Base-by-base conservation (phyloP, 2,888 invertebrate species). In the Acanthopleura granulata region DNA sequence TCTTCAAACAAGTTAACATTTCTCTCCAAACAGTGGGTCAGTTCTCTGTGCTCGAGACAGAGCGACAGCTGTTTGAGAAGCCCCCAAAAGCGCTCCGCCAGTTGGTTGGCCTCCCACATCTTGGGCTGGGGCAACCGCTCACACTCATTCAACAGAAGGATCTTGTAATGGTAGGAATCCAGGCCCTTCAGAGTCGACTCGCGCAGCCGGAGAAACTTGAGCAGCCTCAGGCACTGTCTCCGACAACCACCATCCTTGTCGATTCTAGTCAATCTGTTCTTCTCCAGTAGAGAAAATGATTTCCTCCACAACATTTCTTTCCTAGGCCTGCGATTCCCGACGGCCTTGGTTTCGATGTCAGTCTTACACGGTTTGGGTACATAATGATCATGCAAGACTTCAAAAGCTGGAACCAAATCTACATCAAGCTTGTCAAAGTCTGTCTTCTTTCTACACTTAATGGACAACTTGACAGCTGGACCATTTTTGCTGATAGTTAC, bases 61-160 rank as follows among this genome's bases (percentile, higher is more conserved):
- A 16, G 29, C 6, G 29, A 18, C 66, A 66, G 22, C 22, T 25
- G 18, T 1, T 27, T 22, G 16, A 66, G 29, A 22, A 66, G 22
- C 22, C 66, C 66, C 66, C 22, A 66, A 27, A 66, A 66, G 4
- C 66, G 66, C 29, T 66, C 25, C 16, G 66, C 66, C 25, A 66
- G 29, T 6, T 27, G 18, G 25, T 66, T 25, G 18, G 18, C 25
- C 66, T 6, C 29, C 66, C 66, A 66, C 3, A 6, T 16, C 14
- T 66, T 14, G 22, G 18, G 3, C 29, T 66, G 66, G 57, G 22
- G 22, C 16, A 27, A 6, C 25, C 29, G 22, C n/a, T 57, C 3
- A 66, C 66, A 66, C 25, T 66, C 66, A 27, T 66, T 66, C 29
- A 66, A 25, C 22, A 66, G 66, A 3, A 66, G 66, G 15, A 66